A percentile compares a stretch with the other conserved stretches of the same genome.
phyloP scores from a whole-genome alignment of 1,140 invertebrate genomes.

The Diachasma alloeum region DNA sequence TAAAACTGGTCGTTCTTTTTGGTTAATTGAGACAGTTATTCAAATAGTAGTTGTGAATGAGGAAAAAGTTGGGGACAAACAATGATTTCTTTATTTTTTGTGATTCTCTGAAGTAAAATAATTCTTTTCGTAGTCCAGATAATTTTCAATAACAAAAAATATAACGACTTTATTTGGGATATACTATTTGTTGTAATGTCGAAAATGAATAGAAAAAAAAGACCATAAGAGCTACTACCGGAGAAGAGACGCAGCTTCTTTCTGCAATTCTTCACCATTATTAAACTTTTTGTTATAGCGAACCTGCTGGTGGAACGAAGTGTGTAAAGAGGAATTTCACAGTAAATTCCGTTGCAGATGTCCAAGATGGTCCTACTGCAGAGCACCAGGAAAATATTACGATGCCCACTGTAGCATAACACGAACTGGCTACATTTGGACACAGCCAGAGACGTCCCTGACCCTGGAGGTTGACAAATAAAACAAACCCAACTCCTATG shows the following conservation, averaged over 20 bases:
- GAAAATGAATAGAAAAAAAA: not conserved
- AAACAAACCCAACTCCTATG: not conserved
- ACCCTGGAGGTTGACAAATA: slow-evolving; percentile 52
- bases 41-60: no score
- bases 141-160: no score
- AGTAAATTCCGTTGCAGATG: slow-evolving; percentile 86
- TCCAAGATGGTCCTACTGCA: slow-evolving; percentile 85
- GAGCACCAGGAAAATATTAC: slow-evolving; percentile 87
- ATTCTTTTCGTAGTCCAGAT: no score
- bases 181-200: not conserved
- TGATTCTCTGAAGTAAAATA: no score
- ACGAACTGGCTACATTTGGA: slow-evolving; percentile 89
- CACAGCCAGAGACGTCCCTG: slow-evolving; percentile 72
- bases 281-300: slow-evolving; percentile 67
- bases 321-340: slow-evolving; percentile 91
- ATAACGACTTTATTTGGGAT: no score
- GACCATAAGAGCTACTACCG: not conserved
- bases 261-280: not conserved
- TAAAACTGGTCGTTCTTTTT: no score
- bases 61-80: no score
- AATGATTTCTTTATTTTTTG: no score
- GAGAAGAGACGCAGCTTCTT: not conserved
- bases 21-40: no score
- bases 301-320: slow-evolving; percentile 92
- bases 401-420: slow-evolving; percentile 91